Conservation (phyloP, 2,888 invertebrate genomes). For the Andrena praecox region DNA sequence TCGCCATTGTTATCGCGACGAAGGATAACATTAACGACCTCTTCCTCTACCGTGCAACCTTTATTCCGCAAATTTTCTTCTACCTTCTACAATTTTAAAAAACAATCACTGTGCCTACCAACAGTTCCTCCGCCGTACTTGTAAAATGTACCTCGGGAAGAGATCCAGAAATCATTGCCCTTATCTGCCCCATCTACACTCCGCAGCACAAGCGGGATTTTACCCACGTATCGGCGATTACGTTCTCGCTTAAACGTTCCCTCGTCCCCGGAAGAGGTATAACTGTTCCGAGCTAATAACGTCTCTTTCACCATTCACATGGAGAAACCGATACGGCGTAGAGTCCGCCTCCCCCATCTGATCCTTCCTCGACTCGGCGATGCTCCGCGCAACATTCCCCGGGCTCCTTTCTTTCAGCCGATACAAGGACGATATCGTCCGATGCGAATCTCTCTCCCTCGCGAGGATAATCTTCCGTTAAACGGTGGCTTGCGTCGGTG, state of each 20-base stretch:
- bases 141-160: background rate
- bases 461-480: constrained; percentile 77
- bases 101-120: too few relatives aligned
- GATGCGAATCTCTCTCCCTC: constrained; percentile 67
- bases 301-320: constrained; percentile 49
- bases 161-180: background rate
- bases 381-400: constrained; percentile 35
- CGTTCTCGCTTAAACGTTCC: constrained; percentile 7
- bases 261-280: background rate
- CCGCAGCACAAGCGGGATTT: background rate
- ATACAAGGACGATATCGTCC: constrained; percentile 66
- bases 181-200: background rate
- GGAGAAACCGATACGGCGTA: constrained; percentile 43
- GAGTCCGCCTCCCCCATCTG: background rate
- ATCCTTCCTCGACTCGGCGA: constrained; percentile 3
- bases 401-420: constrained; percentile 27
- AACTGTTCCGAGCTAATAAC: constrained; percentile 36
- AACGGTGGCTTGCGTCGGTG: constrained; percentile 73
- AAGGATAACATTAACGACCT: too few relatives aligned
- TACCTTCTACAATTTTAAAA: too few relatives aligned
- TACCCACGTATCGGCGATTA: background rate
- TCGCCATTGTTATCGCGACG: too few relatives aligned
- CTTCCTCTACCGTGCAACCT: too few relatives aligned
- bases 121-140: too few relatives aligned
- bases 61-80: too few relatives aligned